A percentile compares a stretch with the other conserved stretches of the same genome.
Evolutionary conservation across 1,140 invertebrate genomes (phyloP).

Genomic region (Trypoxylus dichotomus): DNA sequence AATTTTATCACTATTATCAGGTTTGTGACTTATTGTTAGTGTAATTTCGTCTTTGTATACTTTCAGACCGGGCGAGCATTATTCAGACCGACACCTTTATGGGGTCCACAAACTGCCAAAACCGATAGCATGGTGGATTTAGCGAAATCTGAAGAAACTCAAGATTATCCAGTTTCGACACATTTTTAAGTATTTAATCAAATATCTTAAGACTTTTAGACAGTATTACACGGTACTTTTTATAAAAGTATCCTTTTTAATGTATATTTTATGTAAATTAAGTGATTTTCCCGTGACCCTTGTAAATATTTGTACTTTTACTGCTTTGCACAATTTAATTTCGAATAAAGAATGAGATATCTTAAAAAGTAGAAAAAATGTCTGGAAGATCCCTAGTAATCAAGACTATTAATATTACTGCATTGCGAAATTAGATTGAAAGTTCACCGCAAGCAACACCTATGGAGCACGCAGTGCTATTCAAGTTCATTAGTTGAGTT

Average conservation of each 20-base stretch:
- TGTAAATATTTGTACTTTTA: background rate
- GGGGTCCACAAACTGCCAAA: conserved; percentile 46
- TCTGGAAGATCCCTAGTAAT: too few relatives aligned
- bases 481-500: too few relatives aligned
- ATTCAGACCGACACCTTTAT: conserved; percentile 48
- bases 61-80: conserved; percentile 48
- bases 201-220: background rate
- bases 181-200: background rate
- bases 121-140: conserved; percentile 35
- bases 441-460: too few relatives aligned
- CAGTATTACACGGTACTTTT: background rate
- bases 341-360: background rate
- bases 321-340: background rate
- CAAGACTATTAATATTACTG: too few relatives aligned
- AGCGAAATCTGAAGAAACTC: background rate
- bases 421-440: too few relatives aligned
- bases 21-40: too few relatives aligned
- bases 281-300: background rate
- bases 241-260: conserved; percentile 3
- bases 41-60: too few relatives aligned
- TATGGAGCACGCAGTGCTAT: too few relatives aligned
- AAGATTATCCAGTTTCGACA: background rate
- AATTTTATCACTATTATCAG: too few relatives aligned
- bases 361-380: too few relatives aligned
- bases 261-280: background rate